Evolutionary conservation across 2,888 invertebrate species (phyloP).

Genomic region (Callinectes sapidus): DNA sequence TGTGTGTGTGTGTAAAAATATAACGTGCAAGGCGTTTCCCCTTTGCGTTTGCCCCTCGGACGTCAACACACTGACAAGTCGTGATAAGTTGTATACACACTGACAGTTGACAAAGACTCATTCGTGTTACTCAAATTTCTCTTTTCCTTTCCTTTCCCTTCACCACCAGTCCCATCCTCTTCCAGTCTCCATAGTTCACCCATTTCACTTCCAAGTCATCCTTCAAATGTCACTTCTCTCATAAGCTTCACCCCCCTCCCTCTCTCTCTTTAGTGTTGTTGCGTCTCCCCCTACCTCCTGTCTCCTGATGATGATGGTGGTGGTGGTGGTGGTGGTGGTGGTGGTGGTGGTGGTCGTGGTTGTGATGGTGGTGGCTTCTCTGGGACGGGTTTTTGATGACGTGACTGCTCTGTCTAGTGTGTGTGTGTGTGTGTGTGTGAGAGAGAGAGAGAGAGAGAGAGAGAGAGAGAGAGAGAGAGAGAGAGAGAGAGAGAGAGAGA

Average conservation of each 20-base stretch:
- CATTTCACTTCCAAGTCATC: not conserved
- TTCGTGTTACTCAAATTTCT: not conserved
- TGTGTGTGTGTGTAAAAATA: constrained; percentile 2
- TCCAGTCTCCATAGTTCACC: not conserved
- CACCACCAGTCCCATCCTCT: not conserved
- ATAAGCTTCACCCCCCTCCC: not conserved
- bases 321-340: not conserved
- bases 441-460: not conserved
- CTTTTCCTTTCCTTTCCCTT: not conserved
- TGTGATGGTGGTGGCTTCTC: not conserved
- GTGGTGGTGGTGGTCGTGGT: not conserved
- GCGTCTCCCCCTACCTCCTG: not conserved
- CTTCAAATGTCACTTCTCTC: not conserved
- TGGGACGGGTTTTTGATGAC: not conserved
- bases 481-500: not conserved
- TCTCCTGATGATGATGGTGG: not conserved
- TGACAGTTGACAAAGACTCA: not conserved
- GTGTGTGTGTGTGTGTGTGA: not conserved
- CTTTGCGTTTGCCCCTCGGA: not conserved
- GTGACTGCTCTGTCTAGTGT: not conserved
- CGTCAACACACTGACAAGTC: not conserved
- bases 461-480: not conserved
- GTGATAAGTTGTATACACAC: not conserved
- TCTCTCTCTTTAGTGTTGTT: not conserved
- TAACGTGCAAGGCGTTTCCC: not conserved